A percentile compares a stretch with the other conserved stretches of the same genome.
phyloP scores from a whole-genome alignment of 2,888 invertebrate genomes.

The Synergus gifuensis region DNA sequence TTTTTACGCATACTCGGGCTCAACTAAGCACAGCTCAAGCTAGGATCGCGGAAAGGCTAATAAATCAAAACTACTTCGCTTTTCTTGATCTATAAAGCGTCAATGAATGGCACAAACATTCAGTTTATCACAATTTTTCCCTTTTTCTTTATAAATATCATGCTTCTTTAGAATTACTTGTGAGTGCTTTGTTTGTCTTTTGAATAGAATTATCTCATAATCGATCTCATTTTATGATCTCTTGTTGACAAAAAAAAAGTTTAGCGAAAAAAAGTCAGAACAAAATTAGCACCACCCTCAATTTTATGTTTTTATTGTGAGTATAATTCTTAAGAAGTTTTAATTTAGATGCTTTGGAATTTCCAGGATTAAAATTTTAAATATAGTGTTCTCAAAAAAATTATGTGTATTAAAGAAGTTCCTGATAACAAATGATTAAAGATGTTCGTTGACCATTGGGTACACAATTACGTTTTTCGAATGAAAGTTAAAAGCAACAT shows the following conservation, averaged over 20 bases:
- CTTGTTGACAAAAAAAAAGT: neutral
- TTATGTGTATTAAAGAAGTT: too few species aligned
- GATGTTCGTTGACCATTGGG: neutral
- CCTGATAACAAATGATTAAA: too few species aligned
- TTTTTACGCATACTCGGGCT: slow-evolving; percentile 33
- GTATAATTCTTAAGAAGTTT: neutral
- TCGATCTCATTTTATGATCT: slow-evolving; percentile 6
- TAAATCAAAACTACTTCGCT: slow-evolving; percentile 34
- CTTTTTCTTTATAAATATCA: slow-evolving; percentile 22
- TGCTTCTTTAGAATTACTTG: slow-evolving; percentile 17
- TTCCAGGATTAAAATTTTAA: neutral
- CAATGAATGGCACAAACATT: slow-evolving; percentile 4
- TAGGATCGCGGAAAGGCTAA: slow-evolving; percentile 26
- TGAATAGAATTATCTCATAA: neutral
- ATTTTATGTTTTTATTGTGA: neutral
- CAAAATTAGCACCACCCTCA: neutral
- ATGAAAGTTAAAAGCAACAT: neutral
- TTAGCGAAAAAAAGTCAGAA: neutral
- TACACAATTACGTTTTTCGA: neutral
- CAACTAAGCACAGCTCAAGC: neutral
- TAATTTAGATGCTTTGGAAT: neutral
- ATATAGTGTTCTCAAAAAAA: neutral
- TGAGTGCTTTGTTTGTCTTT: slow-evolving; percentile 14
- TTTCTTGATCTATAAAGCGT: slow-evolving; percentile 20
- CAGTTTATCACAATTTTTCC: slow-evolving; percentile 22